Evolutionary conservation across 1,140 invertebrate species (phyloP).

Genomic region (Glossosoma conforme): DNA sequence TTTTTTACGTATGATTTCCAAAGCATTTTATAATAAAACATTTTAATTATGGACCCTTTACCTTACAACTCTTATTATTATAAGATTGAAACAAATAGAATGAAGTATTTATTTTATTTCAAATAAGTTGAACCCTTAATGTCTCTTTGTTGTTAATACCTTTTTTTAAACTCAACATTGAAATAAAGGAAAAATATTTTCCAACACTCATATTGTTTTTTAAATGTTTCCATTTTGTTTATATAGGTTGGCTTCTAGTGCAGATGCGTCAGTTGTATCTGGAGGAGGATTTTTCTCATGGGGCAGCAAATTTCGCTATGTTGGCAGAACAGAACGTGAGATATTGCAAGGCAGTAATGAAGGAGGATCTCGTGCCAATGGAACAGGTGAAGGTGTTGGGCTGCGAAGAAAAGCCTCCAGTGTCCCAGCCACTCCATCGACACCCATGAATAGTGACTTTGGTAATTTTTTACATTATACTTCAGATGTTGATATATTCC

Average conservation of each 20-base stretch:
- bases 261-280: conserved; percentile 80
- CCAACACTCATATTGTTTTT: background rate
- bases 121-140: no score
- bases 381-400: conserved; percentile 57
- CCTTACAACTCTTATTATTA: no score
- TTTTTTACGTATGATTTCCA: conserved; percentile 88
- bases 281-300: conserved; percentile 92
- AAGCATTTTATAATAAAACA: background rate
- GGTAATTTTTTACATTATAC: conserved; percentile 35
- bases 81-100: no score
- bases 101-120: no score
- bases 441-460: conserved; percentile 61
- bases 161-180: no score
- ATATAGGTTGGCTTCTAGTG: conserved; percentile 75
- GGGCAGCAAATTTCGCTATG: conserved; percentile 90
- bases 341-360: conserved; percentile 53
- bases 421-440: conserved; percentile 80
- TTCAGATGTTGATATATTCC: background rate
- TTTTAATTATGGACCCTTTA: no score
- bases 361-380: conserved; percentile 33
- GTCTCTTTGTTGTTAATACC: no score
- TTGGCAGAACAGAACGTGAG: conserved; percentile 82
- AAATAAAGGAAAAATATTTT: background rate
- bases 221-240: conserved; percentile 17
- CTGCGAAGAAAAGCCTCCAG: conserved; percentile 72